These are phyloP conservation scores for Drosophila melanogaster DNA, from an alignment of 1,140 invertebrate species.

Conservation along the genomic window DNA sequence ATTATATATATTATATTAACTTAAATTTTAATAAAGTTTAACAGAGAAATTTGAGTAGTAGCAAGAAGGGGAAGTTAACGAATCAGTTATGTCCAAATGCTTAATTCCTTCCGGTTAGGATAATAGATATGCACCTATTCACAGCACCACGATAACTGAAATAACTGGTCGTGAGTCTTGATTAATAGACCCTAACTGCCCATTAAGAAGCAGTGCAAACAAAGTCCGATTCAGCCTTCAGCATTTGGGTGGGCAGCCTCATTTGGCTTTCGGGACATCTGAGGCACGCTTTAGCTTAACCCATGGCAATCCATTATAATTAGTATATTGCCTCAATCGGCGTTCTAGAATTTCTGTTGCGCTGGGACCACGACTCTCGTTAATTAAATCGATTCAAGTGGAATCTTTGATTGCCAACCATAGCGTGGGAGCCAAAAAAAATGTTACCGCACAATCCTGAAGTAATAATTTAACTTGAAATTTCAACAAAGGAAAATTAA, in stretches of 20 bases:
- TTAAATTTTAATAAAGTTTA: too few relatives aligned
- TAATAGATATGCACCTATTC: conserved; percentile 2
- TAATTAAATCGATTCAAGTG: conserved; percentile 72
- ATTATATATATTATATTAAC: too few relatives aligned
- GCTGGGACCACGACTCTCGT: conserved; percentile 53
- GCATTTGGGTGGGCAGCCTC: conserved; percentile 34
- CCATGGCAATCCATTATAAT: conserved; percentile 38
- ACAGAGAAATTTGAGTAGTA: too few relatives aligned
- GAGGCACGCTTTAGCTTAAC: conserved; percentile 48
- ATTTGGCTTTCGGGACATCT: conserved; percentile 34
- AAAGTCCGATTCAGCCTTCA: conserved; percentile 25
- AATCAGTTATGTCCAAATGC: neutral
- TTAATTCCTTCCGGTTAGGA: conserved; percentile 12
- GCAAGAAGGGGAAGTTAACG: neutral
- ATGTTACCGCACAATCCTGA: conserved; percentile 34
- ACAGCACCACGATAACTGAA: neutral
- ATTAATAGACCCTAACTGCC: conserved; percentile 22
- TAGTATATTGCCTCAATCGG: conserved; percentile 49
- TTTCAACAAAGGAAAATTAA: conserved; percentile 48
- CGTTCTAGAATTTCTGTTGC: conserved; percentile 64
- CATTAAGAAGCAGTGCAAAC: conserved; percentile 25
- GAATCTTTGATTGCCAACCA: conserved; percentile 49
- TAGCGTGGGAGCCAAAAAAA: conserved; percentile 60
- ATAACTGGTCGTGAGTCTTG: conserved; percentile 40
- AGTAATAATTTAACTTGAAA: conserved; percentile 62